Evolutionary conservation across 2,888 invertebrate genomes (phyloP).

Genomic region (Nephrotoma guestfalica): DNA sequence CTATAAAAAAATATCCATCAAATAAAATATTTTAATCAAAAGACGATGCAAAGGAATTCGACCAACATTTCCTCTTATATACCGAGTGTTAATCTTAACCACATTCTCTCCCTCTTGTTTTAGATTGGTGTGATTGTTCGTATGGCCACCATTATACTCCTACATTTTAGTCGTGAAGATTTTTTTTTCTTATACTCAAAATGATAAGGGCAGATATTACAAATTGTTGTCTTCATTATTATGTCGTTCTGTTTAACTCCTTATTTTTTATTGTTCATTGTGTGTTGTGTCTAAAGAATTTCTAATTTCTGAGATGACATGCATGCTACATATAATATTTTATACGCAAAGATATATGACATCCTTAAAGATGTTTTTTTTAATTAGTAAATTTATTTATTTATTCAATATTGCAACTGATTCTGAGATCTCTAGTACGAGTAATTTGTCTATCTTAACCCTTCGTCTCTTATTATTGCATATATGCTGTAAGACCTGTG

Average conservation of each 20-base stretch:
- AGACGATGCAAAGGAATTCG: background rate
- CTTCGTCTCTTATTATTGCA: too few species aligned
- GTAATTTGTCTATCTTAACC: too few species aligned
- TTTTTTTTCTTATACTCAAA: background rate
- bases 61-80: background rate
- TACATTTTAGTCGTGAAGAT: background rate
- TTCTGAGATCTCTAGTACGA: too few species aligned
- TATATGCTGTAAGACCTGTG: too few species aligned
- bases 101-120: background rate
- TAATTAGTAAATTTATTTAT: too few species aligned
- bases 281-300: background rate
- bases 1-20: background rate
- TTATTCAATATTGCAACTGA: too few species aligned
- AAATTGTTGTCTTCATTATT: background rate
- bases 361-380: too few species aligned
- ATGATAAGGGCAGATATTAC: background rate
- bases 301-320: background rate
- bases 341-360: too few species aligned
- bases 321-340: background rate
- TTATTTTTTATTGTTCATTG: background rate
- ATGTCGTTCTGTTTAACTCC: background rate
- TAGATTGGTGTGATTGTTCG: background rate
- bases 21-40: background rate
- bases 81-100: background rate
- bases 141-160: background rate